Evolutionary conservation across 2,113 vertebrate genomes (phyloP), one percentile per base, ranked within the genome.

Genomic region (Symphodus melops): DNA sequence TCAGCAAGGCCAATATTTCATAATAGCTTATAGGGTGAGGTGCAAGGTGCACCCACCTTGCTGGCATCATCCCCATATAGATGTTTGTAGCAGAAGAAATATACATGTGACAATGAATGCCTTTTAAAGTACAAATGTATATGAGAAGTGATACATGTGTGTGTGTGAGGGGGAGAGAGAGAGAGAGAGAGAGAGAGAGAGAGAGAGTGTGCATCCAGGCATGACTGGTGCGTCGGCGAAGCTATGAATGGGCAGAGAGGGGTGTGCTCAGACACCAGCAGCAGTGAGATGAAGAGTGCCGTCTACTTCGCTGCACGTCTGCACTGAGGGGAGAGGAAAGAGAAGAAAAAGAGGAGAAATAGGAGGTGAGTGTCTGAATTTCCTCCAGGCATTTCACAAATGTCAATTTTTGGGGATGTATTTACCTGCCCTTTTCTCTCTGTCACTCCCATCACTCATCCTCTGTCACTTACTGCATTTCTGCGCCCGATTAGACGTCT

Each of bases 211-310:
- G 28, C 28, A 59, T 67, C 7, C 54, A 46, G 85, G 79, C 57
- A 56, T 74, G 81, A 78, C 75, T 76, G 69, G 51, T 72, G 86
- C 58, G 75, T 90, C 36, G 79, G 88, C 61, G 20, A 85, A 78
- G 89, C 90, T 90, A 76, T 93, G 92, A 94, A 93, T 92, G 92
- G 85, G 80, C 77, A 77, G 76, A 77, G 67, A 86, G 81, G 88
- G 82, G 83, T 86, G 90, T 88, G 75, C 84, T 89, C 82, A 84
- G 86, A 83, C 85, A 83, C 58, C 79, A 78, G 78, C 87, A 85
- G 85, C 87, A 88, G 79, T 83, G 90, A 86, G 86, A 89, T 83
- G 79, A 88, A 70, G 86, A 90, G 85, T 77, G 88, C 67, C 81
- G 75, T 85, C 83, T 81, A 90, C 81, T 76, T 72, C 68, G 53